Base-by-base conservation (phyloP, 2,888 invertebrate genomes). In the Panzeria rudis region DNA sequence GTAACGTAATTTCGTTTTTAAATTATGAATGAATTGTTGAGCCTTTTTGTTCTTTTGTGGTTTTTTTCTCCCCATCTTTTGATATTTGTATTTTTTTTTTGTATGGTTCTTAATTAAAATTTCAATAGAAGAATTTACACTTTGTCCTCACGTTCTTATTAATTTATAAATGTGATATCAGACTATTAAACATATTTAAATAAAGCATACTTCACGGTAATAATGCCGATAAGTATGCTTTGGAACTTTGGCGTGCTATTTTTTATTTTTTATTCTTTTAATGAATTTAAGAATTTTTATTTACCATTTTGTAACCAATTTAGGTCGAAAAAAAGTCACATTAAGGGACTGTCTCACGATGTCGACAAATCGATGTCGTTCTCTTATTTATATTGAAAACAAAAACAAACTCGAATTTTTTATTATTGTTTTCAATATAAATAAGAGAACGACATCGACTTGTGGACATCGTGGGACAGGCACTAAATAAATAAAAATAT, bases 1-100 rank as follows among this genome's bases (percentile, higher is more conserved):
- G 44, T 54, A 71, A 69, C 32, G 61, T 29, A 52, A 62, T 78
- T 64, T 66, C 17, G 13, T 47, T 35, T 59, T 73, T 68, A 38
- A 64, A 66, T 73, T 80, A 73, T 68, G 47, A 41, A 73, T 56
- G 41, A 80, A 59, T 66, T 59, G 72, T 59, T 73, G 50, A 73
- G 29, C 73, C 59, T 73, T 73, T 44, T 44, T 1, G 8, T 32
- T 29, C 9, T 25, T 72, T 80, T 47, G 15, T 35, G 0, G 8
- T 38, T 13, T 15, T 15, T 44, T 71, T 23, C 13, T 25, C 23
- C 5, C 7, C 41, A n/a, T 61, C 23, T 50, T 41, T 59, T 7
- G 11, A 8, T 1, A 11, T 32, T 59, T 17, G 0, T 17, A 11
- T 20, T 52, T 29, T 38, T 23, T 35, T 47, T 25, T 38, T 66